Conservation (phyloP, 2,113 vertebrate genomes). For the Genyomyrus donnyi region DNA sequence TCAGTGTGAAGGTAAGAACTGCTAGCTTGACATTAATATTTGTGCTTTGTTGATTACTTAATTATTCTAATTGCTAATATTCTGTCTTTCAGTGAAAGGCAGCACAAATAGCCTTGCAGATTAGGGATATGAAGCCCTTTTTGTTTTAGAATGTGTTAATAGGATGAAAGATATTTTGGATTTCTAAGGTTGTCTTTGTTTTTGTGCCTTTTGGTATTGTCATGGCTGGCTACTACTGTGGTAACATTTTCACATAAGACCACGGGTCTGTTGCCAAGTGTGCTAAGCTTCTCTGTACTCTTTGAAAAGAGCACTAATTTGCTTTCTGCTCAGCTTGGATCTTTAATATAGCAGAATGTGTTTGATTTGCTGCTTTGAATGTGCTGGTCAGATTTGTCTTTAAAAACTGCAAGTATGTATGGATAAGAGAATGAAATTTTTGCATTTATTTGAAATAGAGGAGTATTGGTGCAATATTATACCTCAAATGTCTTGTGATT, state of each 20-base stretch:
- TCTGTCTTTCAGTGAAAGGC: background rate
- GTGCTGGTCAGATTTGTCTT: slow-evolving; percentile 1
- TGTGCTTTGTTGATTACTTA: background rate
- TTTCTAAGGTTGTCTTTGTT: background rate
- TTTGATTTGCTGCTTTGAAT: background rate
- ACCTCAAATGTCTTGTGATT: background rate
- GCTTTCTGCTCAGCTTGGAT: background rate
- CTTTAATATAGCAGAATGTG: background rate
- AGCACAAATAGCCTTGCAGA: background rate
- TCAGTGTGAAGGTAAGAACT: slow-evolving; percentile 87
- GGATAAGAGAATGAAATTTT: background rate
- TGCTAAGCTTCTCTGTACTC: background rate
- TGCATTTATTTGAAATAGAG: background rate
- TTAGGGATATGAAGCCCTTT: background rate
- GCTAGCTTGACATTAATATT: background rate
- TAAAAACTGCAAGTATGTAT: background rate
- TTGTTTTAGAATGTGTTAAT: background rate
- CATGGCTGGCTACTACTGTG: background rate
- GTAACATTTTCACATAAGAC: background rate
- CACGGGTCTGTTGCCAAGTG: background rate
- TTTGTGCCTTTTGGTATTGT: background rate
- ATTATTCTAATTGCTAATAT: background rate
- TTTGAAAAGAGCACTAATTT: background rate
- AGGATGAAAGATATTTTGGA: background rate
- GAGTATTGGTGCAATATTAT: background rate